A percentile compares a stretch with the other conserved stretches of the same genome.
Evolutionary conservation across 2,888 invertebrate species (phyloP).

Genomic region (Nemurella pictetii): DNA sequence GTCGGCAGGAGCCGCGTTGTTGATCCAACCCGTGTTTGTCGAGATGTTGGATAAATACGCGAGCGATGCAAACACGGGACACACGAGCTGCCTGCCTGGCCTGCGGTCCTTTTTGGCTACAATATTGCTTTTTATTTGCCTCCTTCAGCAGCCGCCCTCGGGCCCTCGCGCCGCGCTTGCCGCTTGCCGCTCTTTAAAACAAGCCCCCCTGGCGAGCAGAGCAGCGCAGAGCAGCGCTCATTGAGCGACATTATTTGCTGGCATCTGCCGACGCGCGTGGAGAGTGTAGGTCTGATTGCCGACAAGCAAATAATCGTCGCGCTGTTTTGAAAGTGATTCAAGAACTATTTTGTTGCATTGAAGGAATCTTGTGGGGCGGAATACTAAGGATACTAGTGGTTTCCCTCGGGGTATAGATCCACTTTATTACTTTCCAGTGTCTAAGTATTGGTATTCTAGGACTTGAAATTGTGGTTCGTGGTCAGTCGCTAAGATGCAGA

Average conservation of each 20-base stretch:
- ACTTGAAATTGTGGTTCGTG: no score
- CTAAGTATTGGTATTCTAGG: no score
- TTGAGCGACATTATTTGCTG: not conserved
- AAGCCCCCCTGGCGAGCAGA: not conserved
- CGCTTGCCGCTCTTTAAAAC: not conserved
- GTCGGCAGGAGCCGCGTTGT: not conserved
- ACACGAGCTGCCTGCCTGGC: not conserved
- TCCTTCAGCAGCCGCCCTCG: not conserved
- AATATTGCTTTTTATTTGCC: constrained; percentile 24
- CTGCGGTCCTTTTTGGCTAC: constrained; percentile 10
- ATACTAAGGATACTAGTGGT: no score
- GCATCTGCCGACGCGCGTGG: not conserved
- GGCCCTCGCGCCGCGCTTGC: not conserved
- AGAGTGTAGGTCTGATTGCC: not conserved
- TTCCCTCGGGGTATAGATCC: no score
- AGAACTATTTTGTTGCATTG: not conserved
- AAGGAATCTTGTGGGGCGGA: no score
- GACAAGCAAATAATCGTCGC: not conserved
- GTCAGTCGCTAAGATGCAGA: no score
- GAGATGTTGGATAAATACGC: not conserved
- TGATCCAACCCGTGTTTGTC: not conserved
- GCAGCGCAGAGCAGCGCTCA: not conserved
- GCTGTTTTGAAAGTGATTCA: not conserved
- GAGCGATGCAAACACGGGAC: no score
- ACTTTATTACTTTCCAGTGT: no score